Percentiles rank a stretch among this genome's conserved stretches.
Evolutionary conservation across 1,140 invertebrate species (phyloP).

Genomic region (Pantala flavescens): DNA sequence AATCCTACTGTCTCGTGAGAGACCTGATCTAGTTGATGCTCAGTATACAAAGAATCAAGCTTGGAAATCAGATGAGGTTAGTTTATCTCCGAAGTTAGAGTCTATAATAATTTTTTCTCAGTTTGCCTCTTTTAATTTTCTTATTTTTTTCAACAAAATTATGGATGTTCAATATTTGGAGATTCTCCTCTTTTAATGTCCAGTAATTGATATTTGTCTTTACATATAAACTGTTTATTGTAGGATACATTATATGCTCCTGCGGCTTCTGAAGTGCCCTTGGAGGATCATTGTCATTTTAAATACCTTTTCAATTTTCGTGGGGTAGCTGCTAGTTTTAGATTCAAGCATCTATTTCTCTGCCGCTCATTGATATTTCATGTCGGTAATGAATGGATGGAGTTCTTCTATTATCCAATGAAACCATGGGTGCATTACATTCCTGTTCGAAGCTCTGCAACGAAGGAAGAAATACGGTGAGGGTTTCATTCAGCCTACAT

Average conservation of each 20-base stretch:
- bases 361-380: slow-evolving; percentile 93
- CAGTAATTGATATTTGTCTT: slow-evolving; percentile 15
- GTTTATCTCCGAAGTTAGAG: too few species aligned
- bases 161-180: neutral
- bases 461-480: slow-evolving; percentile 51
- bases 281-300: slow-evolving; percentile 87
- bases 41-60: slow-evolving; percentile 97
- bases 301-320: slow-evolving; percentile 95
- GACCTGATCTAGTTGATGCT: slow-evolving; percentile 76
- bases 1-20: slow-evolving; percentile 69
- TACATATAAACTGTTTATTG: slow-evolving; percentile 25
- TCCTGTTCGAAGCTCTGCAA: slow-evolving; percentile 64
- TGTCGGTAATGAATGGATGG: slow-evolving; percentile 87
- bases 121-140: too few species aligned
- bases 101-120: too few species aligned
- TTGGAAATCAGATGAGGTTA: slow-evolving; percentile 80
- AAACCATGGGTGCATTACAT: slow-evolving; percentile 96
- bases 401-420: slow-evolving; percentile 88
- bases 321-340: slow-evolving; percentile 92
- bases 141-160: neutral
- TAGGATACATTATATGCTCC: slow-evolving; percentile 74
- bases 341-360: slow-evolving; percentile 92
- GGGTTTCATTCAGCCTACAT: neutral
- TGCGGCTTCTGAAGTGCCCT: slow-evolving; percentile 75
- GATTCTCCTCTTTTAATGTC: slow-evolving; percentile 8